phyloP scores from a whole-genome alignment of 2,797 vertebrate species.

The Meriones psammophilus region DNA sequence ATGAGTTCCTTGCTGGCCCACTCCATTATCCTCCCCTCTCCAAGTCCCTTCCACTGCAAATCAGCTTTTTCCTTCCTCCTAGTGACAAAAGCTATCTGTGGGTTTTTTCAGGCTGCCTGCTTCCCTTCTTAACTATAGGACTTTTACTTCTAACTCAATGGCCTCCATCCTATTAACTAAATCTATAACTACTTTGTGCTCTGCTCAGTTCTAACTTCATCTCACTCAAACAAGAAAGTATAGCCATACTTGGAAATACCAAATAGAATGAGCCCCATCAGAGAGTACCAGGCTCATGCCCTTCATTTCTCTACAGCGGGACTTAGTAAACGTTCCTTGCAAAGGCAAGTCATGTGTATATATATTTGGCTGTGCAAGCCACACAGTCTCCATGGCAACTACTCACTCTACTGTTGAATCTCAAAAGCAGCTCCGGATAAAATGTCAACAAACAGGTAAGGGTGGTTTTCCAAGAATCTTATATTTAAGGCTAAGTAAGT shows the following conservation, averaged over 20 bases:
- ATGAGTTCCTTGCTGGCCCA: slow-evolving; percentile 51
- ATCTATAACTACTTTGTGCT: not conserved
- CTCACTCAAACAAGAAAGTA: not conserved
- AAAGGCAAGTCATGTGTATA: slow-evolving; percentile 25
- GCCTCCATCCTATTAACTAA: not conserved
- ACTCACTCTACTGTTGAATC: not conserved
- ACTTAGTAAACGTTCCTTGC: not conserved
- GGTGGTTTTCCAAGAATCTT: not conserved
- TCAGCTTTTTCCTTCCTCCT: slow-evolving; percentile 45
- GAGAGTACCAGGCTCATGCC: not conserved
- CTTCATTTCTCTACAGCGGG: not conserved
- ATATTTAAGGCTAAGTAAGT: not conserved
- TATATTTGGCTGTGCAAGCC: not conserved
- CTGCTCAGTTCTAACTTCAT: slow-evolving; percentile 11
- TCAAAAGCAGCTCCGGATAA: slow-evolving; percentile 18
- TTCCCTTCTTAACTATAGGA: not conserved
- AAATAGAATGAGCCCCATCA: not conserved
- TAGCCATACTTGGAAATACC: not conserved
- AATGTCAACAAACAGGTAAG: not conserved
- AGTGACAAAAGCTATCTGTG: not conserved
- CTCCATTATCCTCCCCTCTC: not conserved
- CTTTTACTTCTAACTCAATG: slow-evolving; percentile 37
- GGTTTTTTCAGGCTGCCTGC: not conserved
- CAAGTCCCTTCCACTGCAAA: not conserved
- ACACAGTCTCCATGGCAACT: not conserved